Base-by-base conservation (phyloP, 2,797 vertebrate species). In the Myotis findleyi region DNA sequence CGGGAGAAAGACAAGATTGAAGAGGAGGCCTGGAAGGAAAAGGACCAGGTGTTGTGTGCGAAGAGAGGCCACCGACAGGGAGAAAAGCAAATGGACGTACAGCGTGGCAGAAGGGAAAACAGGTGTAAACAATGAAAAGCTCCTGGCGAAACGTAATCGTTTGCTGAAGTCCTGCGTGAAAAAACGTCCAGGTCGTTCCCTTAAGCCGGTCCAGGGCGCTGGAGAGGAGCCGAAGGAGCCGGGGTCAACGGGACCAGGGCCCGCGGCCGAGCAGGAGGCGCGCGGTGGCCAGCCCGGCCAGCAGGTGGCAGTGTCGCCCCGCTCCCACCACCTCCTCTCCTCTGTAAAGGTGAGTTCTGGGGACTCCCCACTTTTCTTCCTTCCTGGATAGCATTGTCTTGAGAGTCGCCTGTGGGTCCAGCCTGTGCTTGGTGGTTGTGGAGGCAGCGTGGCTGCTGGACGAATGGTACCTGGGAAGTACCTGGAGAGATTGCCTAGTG, bases 271-370 rank as follows among this genome's bases (percentile, higher is more conserved):
- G 38, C 30, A 13, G 44, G 51, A 9, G 72, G 44, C 38, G 0
- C 33, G 79, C 80, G 57, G 64, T 84, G 11, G 11, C 30, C 38
- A 8, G 2, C 8, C 1, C 0, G 23, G 75, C 94, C 97, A 96
- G 96, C 0, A 97, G 97, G 51, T 95, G 97, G 97, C 92, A 91
- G 82, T 76, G 89, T 79, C 62, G 75, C 30, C 38, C 62, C 17
- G 20, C 7, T 13, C 57, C 30, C 0, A 0, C 68, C 25, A 0
- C 38, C 55, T 53, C 7, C 18, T 47, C n/a, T 4, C 2, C 49
- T 21, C 10, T 25, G 1, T 1, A 0, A 80, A 59, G 72, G 76
- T 23, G 41, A 4, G 49, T 47, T 59, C 75, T 55, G 27, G 36
- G 79, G 57, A 21, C 20, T 4, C 41, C 25, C 33, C 25, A 2